Conservation (phyloP, 2,797 vertebrate species). For the Esox lucius region DNA sequence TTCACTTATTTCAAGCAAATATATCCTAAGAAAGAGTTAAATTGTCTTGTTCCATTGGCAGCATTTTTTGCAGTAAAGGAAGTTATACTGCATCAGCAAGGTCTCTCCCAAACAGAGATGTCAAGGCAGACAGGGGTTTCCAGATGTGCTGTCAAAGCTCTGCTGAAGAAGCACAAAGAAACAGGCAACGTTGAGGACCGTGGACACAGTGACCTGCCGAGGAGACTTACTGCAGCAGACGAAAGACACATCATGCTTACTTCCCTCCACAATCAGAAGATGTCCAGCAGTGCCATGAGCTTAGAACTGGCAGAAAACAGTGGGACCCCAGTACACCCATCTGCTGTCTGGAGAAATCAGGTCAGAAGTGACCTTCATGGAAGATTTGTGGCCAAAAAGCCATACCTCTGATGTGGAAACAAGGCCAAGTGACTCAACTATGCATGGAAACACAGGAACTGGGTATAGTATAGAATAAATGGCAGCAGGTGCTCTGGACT, state of each 20-base stretch:
- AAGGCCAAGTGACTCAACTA: conserved; percentile 33
- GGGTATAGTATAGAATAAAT: neutral
- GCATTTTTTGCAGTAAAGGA: no score
- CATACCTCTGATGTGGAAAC: conserved; percentile 26
- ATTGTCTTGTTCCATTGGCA: no score
- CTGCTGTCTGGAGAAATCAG: conserved; percentile 49
- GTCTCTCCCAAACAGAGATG: no score
- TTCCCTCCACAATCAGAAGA: conserved; percentile 23
- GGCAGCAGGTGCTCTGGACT: no score
- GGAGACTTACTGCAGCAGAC: conserved; percentile 41
- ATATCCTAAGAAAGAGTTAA: no score
- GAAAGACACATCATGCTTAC: conserved; percentile 26
- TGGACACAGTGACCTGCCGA: conserved; percentile 44
- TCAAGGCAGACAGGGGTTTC: no score
- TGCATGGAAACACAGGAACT: conserved; percentile 35
- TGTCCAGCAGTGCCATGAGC: conserved; percentile 37
- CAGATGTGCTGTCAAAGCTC: no score
- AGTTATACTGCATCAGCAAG: no score
- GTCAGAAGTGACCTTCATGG: conserved; percentile 37
- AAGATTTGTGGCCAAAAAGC: conserved; percentile 5
- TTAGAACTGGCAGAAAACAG: conserved; percentile 31
- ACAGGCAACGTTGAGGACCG: conserved; percentile 32
- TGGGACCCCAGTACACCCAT: conserved; percentile 32
- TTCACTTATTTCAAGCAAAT: no score
- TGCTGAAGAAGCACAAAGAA: conserved; percentile 40